Evolutionary conservation across 2,888 invertebrate species (phyloP).

Genomic region (Alentia gelatinosa): DNA sequence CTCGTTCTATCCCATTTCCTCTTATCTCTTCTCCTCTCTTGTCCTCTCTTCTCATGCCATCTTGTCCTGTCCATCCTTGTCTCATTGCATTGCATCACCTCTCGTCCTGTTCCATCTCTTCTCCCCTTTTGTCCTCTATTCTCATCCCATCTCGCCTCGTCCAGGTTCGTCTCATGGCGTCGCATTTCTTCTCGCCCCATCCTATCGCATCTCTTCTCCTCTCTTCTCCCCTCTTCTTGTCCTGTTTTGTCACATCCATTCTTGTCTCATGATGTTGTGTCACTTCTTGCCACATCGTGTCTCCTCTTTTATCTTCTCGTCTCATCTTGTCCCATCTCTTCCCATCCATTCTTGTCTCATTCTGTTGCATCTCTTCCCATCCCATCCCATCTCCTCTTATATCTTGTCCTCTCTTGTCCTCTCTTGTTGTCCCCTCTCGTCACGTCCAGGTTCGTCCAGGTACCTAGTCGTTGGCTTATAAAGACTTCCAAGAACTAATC

Average conservation of each 20-base stretch:
- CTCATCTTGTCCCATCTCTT: not conserved
- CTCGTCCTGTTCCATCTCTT: not conserved
- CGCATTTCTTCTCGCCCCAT: not conserved
- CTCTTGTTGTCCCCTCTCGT: no score
- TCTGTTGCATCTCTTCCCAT: not conserved
- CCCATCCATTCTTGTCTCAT: not conserved
- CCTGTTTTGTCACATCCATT: not conserved
- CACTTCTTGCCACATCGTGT: not conserved
- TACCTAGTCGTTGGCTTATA: no score
- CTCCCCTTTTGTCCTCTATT: not conserved
- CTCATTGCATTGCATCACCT: not conserved
- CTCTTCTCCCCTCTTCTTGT: not conserved
- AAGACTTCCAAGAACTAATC: no score
- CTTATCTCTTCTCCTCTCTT: no score
- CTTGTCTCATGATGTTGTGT: not conserved
- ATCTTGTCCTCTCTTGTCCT: not conserved
- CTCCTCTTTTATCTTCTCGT: not conserved
- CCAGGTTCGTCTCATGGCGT: not conserved
- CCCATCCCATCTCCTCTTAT: not conserved
- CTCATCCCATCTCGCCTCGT: not conserved
- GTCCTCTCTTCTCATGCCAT: no score
- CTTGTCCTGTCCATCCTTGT: no score
- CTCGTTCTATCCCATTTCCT: not conserved
- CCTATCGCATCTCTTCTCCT: not conserved
- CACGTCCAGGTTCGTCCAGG: no score